phyloP scores from a whole-genome alignment of 2,888 invertebrate species.

The Cetonia aurata region DNA sequence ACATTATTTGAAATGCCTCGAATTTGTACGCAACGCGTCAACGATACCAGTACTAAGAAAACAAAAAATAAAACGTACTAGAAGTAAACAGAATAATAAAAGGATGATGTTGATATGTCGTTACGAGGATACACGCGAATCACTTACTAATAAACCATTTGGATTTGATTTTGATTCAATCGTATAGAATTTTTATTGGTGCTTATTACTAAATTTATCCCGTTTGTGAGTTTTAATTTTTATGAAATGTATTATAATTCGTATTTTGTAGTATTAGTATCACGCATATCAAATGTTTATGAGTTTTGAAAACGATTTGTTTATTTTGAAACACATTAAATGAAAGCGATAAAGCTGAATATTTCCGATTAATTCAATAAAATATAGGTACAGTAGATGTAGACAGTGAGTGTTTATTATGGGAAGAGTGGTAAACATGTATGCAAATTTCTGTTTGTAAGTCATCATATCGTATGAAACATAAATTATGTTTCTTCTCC shows the following conservation, averaged over 20 bases:
- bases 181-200: slow-evolving; percentile 29
- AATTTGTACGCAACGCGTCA: slow-evolving; percentile 3
- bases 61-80: not conserved
- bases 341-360: slow-evolving; percentile 1
- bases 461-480: too few species aligned
- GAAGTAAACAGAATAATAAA: slow-evolving; percentile 25
- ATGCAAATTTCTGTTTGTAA: too few species aligned
- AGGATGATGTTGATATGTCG: not conserved
- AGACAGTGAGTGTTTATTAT: too few species aligned
- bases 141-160: slow-evolving; percentile 6
- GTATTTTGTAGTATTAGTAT: slow-evolving; percentile 1
- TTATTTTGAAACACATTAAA: slow-evolving; percentile 13
- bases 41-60: not conserved
- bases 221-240: not conserved
- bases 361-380: not conserved
- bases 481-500: too few species aligned
- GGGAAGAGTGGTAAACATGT: too few species aligned
- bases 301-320: slow-evolving; percentile 14
- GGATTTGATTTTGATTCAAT: slow-evolving; percentile 23
- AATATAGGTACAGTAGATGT: too few species aligned
- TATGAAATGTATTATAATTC: slow-evolving; percentile 6
- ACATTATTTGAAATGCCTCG: slow-evolving; percentile 17
- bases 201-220: slow-evolving; percentile 14
- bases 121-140: not conserved
- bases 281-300: slow-evolving; percentile 21